Evolutionary conservation across 2,888 invertebrate genomes (phyloP), one percentile per base, ranked within the genome.

Genomic region (Lobophora halterata): DNA sequence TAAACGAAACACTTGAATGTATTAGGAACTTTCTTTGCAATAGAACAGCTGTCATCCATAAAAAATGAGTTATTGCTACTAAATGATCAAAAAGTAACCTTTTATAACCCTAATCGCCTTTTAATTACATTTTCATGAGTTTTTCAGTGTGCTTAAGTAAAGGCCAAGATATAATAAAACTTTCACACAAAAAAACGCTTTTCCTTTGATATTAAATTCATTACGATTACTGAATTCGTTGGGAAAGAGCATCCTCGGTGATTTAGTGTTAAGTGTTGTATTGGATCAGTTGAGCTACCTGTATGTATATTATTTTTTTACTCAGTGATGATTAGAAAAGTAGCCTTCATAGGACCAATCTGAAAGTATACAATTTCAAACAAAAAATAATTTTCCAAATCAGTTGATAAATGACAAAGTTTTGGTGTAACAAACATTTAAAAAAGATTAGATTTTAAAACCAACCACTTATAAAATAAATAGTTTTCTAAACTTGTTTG

Each of bases 41-140:
- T 12, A 27, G 26, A 33, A 28, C 8, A 9, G 5, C 32, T 37
- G 32, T 32, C 42, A 33, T 11, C 13, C 3, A 21, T 42, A 32
- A 43, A 29, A 37, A 33, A 43, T 42, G 42, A 42, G 19, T 7
- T 27, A 41, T 16, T 13, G 25, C 9, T 16, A 23, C 24, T 16
- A 32, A 32, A 31, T 41, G 26, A 31, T 31, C 21, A 27, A 36
- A 11, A 29, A 16, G 35, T 16, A 33, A 20, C 37, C 37, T 29
- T 30, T 26, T 16, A 37, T 26, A 33, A 33, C 33, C 42, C 14
- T 37, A 43, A 43, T 43, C 37, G 37, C 29, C 28, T 43, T 43
- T 43, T 43, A 43, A 43, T 37, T 43, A 37, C 42, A 37, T 43
- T 43, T 43, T 43, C 29, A 37, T 43, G 27, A 28, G 23, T 32